Evolutionary conservation across 2,113 vertebrate species (phyloP).

Genomic region (Chamaea fasciata): DNA sequence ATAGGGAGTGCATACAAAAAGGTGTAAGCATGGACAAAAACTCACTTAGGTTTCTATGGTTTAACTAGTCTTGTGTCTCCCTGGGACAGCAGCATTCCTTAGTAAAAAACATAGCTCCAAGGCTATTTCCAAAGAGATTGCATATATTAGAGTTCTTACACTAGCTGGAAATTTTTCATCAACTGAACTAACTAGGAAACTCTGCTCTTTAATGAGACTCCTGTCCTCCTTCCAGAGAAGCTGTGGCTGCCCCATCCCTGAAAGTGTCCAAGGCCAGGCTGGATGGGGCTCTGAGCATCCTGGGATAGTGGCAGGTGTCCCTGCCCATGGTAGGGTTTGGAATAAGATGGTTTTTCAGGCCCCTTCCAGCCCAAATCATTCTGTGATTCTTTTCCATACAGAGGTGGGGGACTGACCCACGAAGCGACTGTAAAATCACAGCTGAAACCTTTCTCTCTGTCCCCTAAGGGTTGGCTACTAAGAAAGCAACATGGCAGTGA

Average conservation of each 20-base stretch:
- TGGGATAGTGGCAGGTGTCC: background rate
- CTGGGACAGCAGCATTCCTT: background rate
- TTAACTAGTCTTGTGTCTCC: background rate
- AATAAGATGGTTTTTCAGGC: background rate
- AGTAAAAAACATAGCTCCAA: background rate
- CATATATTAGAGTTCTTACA: background rate
- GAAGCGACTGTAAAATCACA: background rate
- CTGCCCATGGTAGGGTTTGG: background rate
- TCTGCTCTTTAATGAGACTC: background rate
- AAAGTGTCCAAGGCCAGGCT: background rate
- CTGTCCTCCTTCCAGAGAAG: background rate
- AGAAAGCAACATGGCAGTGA: background rate
- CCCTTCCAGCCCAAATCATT: background rate
- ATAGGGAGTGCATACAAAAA: background rate
- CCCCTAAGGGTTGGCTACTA: background rate
- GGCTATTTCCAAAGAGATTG: background rate
- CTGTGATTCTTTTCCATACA: background rate
- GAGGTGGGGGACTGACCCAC: accelerated
- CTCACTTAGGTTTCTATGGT: background rate
- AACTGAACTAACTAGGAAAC: background rate
- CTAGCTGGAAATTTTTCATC: background rate
- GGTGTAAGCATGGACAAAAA: background rate
- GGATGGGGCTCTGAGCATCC: background rate
- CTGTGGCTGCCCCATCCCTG: background rate
- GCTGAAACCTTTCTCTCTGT: background rate